phyloP scores from a whole-genome alignment of 2,888 invertebrate species.

The Coenonympha arcania region DNA sequence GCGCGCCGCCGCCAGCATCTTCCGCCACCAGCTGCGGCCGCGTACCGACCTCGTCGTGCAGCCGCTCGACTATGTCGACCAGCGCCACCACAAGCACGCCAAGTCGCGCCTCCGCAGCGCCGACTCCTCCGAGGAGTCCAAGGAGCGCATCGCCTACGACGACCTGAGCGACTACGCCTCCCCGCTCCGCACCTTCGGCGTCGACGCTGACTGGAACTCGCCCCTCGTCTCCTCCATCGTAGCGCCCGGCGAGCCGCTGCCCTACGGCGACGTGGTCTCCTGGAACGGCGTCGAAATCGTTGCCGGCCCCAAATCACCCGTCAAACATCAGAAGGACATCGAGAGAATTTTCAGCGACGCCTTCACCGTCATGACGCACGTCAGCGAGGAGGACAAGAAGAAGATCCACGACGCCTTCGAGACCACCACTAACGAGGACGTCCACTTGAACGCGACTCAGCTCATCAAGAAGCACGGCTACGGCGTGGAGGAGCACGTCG shows the following conservation, averaged over 20 bases:
- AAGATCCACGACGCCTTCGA: slow-evolving; percentile 43
- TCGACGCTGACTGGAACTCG: slow-evolving; percentile 33
- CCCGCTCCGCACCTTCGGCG: slow-evolving; percentile 23
- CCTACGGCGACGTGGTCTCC: slow-evolving; percentile 37
- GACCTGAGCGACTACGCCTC: slow-evolving; percentile 27
- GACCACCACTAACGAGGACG: slow-evolving; percentile 37
- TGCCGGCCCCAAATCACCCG: slow-evolving; percentile 34
- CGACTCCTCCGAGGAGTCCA: slow-evolving; percentile 31
- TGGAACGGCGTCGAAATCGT: slow-evolving; percentile 45
- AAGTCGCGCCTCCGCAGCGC: slow-evolving; percentile 31
- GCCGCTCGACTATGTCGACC: slow-evolving; percentile 40
- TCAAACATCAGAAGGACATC: slow-evolving; percentile 41
- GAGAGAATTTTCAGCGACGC: slow-evolving; percentile 52
- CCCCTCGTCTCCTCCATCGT: slow-evolving; percentile 34
- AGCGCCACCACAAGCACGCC: slow-evolving; percentile 26
- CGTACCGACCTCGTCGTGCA: slow-evolving; percentile 36
- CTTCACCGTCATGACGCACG: slow-evolving; percentile 46
- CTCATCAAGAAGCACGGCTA: slow-evolving; percentile 53
- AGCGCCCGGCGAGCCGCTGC: slow-evolving; percentile 30
- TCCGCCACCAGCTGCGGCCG: slow-evolving; percentile 39
- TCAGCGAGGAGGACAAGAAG: slow-evolving; percentile 44
- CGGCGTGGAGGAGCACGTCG: slow-evolving; percentile 51
- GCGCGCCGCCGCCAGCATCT: slow-evolving; percentile 51
- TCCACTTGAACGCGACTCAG: slow-evolving; percentile 45
- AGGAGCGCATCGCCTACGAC: slow-evolving; percentile 26